Evolutionary conservation across 2,888 invertebrate genomes (phyloP).

Genomic region (Parnassius smintheus): DNA sequence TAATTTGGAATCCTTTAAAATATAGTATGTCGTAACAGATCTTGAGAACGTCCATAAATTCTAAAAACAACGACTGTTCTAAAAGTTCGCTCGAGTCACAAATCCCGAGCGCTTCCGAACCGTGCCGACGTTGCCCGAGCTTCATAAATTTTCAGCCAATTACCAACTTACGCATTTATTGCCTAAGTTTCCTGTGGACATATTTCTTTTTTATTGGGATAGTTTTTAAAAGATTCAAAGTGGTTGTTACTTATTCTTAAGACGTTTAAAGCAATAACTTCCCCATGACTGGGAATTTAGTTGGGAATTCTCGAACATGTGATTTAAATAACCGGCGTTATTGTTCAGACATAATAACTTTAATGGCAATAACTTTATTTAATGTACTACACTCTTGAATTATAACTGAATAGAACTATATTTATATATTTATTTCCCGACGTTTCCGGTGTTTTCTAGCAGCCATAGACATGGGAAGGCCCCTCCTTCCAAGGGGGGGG

Average conservation of each 20-base stretch:
- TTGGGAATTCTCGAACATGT: neutral
- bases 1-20: slow-evolving; percentile 21
- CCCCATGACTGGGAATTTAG: neutral
- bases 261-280: slow-evolving; percentile 30
- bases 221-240: slow-evolving; percentile 53
- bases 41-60: slow-evolving; percentile 21
- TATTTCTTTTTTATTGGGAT: slow-evolving; percentile 43
- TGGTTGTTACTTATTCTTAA: slow-evolving; percentile 48
- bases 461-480: too few species aligned
- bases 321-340: neutral
- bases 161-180: slow-evolving; percentile 40
- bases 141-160: slow-evolving; percentile 40
- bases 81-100: slow-evolving; percentile 13
- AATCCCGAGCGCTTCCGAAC: slow-evolving; percentile 38
- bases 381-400: too few species aligned
- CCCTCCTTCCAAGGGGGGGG: too few species aligned
- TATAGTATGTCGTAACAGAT: slow-evolving; percentile 13
- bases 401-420: too few species aligned
- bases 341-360: too few species aligned
- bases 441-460: too few species aligned
- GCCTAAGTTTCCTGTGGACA: slow-evolving; percentile 38
- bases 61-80: slow-evolving; percentile 11
- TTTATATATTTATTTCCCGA: too few species aligned
- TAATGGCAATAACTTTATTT: too few species aligned
- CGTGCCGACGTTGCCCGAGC: slow-evolving; percentile 39